Evolutionary conservation across 2,797 vertebrate species (phyloP).

Genomic region (Acipenser transmontanus): DNA sequence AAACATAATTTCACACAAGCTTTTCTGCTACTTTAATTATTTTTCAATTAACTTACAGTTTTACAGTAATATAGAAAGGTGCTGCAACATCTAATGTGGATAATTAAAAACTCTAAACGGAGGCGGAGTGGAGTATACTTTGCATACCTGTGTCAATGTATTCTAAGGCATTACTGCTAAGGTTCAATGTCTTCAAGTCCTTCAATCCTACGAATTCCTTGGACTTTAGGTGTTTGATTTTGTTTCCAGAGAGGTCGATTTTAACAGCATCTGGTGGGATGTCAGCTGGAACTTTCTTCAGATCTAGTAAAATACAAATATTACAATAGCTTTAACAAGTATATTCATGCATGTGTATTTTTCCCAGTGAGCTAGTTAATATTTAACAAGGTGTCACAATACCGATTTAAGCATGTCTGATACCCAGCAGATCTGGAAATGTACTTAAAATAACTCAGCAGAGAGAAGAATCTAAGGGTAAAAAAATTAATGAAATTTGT

Average conservation of each 20-base stretch:
- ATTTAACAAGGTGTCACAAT: too few species aligned
- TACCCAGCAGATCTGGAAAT: too few species aligned
- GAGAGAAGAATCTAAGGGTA: too few species aligned
- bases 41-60: background rate
- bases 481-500: too few species aligned
- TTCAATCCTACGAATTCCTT: slow-evolving; percentile 72
- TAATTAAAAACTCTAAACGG: background rate
- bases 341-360: too few species aligned
- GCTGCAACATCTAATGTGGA: background rate
- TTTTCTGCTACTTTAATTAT: background rate
- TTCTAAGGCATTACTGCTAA: slow-evolving; percentile 74
- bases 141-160: slow-evolving; percentile 74
- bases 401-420: too few species aligned
- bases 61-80: background rate
- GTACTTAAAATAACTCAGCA: too few species aligned
- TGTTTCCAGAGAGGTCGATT: slow-evolving; percentile 77
- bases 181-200: slow-evolving; percentile 71
- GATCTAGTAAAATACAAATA: slow-evolving; percentile 5
- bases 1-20: background rate
- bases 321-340: too few species aligned
- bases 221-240: slow-evolving; percentile 70
- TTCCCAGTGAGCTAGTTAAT: too few species aligned
- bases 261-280: slow-evolving; percentile 76
- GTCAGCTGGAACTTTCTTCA: slow-evolving; percentile 67
- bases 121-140: slow-evolving; percentile 43